Evolutionary conservation across 2,888 invertebrate species (phyloP), one percentile per base, ranked within the genome.

Genomic region (Aphodius sticticus): DNA sequence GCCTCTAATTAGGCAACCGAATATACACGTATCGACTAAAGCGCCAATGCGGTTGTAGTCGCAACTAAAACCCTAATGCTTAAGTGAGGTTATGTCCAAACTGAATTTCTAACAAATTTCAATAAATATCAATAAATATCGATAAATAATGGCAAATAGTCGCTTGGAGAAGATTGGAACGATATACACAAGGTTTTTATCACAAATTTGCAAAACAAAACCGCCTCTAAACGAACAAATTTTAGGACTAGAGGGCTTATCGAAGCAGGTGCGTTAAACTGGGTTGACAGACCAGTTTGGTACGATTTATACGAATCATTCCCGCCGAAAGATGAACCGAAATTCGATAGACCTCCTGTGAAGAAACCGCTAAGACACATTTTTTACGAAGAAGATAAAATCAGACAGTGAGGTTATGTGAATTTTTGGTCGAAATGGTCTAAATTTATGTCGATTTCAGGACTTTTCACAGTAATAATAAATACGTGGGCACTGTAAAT

Each of bases 201-300:
- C 76, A 77, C 81, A 14, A 70, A 35, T 37, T 26, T 26, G 0
- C 14, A 76, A 69, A 35, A n/a, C 6, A 72, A 26, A 35, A 6
- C 16, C 35, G 7, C 14, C 69, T 53, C 53, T 53, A 5, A 53
- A 53, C 7, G n/a, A 26, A 26, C 3, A 26, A 26, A 82, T 88
- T 90, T 69, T 87, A 96, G 97, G 87, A 91, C 95, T 2, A 92
- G 93, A 84, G 96, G 97, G 6, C 90, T 99, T 69, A 87, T 99
- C 14, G 92, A 93, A 80, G 92, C 95, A 26, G 95, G 96, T 76
- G 97, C 95, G 4, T 90, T 98, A 88, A 94, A 93, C 86, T 90
- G 93, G 79, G 94, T 95, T 83, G 97, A 98, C 85, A 92, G 95
- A 82, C 99, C 99, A 0, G 81, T 99, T 9, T 99, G 99, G 99